Evolutionary conservation across 2,797 vertebrate species (phyloP).

Genomic region (Platyrinchus mystaceus): DNA sequence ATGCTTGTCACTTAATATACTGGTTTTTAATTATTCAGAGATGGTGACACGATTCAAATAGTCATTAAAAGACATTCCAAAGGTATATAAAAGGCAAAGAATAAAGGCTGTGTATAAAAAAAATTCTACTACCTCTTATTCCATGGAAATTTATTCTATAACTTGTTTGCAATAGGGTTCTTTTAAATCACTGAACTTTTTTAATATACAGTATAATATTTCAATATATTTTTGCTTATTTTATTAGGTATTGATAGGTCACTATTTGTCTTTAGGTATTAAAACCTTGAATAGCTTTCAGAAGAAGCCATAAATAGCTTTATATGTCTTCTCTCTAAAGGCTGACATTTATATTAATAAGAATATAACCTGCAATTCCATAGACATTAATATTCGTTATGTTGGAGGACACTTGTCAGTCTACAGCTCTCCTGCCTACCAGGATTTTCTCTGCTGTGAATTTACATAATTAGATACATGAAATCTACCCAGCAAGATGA

Average conservation of each 20-base stretch:
- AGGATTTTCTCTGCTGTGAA: background rate
- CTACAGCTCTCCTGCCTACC: background rate
- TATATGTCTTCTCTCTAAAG: background rate
- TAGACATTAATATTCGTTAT: background rate
- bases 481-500: background rate
- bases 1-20: background rate
- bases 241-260: background rate
- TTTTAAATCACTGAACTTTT: background rate
- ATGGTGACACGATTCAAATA: background rate
- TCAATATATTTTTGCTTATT: background rate
- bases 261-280: background rate
- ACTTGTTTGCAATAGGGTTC: background rate
- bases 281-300: background rate
- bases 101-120: background rate
- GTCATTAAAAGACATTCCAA: background rate
- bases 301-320: background rate
- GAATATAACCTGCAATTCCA: background rate
- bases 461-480: background rate
- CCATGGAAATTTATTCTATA: background rate
- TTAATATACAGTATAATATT: background rate
- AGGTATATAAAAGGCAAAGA: background rate
- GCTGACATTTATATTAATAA: background rate
- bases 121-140: background rate
- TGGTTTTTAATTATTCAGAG: background rate
- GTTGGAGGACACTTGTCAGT: background rate